Evolutionary conservation across 2,888 invertebrate species (phyloP), one percentile per base, ranked within the genome.

Genomic region (Choreutis nemorana): DNA sequence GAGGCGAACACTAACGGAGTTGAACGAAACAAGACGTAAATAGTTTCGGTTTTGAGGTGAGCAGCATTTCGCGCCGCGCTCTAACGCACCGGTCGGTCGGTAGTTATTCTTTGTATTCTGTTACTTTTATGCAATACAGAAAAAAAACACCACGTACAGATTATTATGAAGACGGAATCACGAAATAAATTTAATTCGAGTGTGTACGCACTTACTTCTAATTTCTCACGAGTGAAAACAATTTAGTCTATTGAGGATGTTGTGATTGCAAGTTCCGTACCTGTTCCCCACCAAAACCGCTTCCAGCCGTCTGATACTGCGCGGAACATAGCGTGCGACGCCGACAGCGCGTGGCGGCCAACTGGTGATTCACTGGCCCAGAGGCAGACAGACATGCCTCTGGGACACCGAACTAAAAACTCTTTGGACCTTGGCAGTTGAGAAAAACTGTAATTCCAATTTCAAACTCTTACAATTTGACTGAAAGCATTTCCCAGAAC

Each of bases 211-310:
- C n/a, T n/a, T n/a, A n/a, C n/a, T n/a, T n/a, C n/a, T n/a, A n/a
- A n/a, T n/a, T n/a, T n/a, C n/a, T n/a, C n/a, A n/a, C n/a, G n/a
- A n/a, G n/a, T n/a, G n/a, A n/a, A 39, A 40, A 50, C 39, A 48
- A 54, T 55, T 57, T 42, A 42, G 39, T 52, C 56, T 59, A 63
- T 57, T 55, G 59, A 66, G 66, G 66, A 66, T 55, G 60, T 59
- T 40, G 46, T 61, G 53, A 67, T 68, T 58, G 53, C 48, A 57
- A 42, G 56, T 65, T 67, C 60, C 68, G 61, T 73, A 78, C 78
- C 78, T 75, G 75, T 66, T 50, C 78, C 78, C 75, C 77, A 77
- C 77, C 77, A 78, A 48, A 70, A 78, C 42, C 68, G 65, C 51
- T 75, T 77, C 78, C 78, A 78, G 41, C 67, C 52, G 45, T 75